Base-by-base conservation (phyloP, 1,140 invertebrate species). In the Uloborus diversus region DNA sequence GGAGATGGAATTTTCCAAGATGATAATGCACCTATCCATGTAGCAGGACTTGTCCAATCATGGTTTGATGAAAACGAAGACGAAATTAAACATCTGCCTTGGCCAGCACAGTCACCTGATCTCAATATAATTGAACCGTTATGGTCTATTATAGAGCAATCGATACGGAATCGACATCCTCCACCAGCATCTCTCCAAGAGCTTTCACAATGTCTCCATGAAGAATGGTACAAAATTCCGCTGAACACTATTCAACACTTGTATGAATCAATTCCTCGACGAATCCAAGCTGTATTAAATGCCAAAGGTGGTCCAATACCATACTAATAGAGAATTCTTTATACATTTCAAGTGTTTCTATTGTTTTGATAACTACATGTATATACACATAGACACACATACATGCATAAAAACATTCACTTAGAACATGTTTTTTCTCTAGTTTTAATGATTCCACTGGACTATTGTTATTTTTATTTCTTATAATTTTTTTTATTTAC, bases 41-140 rank as follows among this genome's bases (percentile, higher is more conserved):
- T 28, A 17, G 13, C 61, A 5, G 23, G 30, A 37, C n/a, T 37
- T 64, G 61, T 64, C 30, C 14, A 37, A 32, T 11, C 17, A 20
- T 25, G 47, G 51, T 56, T 71, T 23, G 49, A 71, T 56, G 30
- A 71, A 33, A 49, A 71, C 30, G 51, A 56, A 9, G 47, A 56
- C 57, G 68, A 71, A 32, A 4, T 53, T 11, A 13, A 71, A 71
- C 51, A 71, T 35, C 68, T 57, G 7, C 17, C 23, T n/a, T 71
- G 68, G 49, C 68, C 51, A n/a, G 20, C 68, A 53, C 68, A 71
- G 32, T 53, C 51, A 11, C 32, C 68, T 28, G 68, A 71, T 37
- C 51, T 56, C 25, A 71, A 57, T 56, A 57, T 71, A 28, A 71
- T 35, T 30, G 68, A 56, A 57, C 51, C 33, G 32, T 71, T 71